phyloP scores from a whole-genome alignment of 2,797 vertebrate genomes.

The Loris lydekkerianus region DNA sequence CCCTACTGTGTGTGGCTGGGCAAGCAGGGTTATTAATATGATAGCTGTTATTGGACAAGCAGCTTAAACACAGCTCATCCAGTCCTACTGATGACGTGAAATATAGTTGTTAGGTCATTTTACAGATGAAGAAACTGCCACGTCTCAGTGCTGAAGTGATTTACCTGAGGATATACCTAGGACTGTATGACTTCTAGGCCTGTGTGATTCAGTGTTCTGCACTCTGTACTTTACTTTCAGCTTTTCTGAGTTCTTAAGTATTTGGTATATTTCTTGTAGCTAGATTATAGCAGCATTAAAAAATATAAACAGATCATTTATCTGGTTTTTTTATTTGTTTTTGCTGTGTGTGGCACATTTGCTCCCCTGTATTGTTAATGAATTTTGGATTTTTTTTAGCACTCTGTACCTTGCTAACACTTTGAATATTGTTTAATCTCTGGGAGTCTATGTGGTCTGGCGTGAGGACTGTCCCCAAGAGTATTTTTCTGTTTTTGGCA shows the following conservation, averaged over 20 bases:
- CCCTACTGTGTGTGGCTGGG: background rate
- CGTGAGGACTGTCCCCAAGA: background rate
- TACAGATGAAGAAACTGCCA: background rate
- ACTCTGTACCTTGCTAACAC: too few species aligned
- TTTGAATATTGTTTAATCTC: slow-evolving; percentile 13
- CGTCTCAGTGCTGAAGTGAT: background rate
- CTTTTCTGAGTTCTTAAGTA: slow-evolving; percentile 17
- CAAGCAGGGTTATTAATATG: background rate
- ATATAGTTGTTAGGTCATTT: background rate
- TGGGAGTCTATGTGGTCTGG: background rate
- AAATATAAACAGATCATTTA: background rate
- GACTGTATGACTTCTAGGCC: background rate
- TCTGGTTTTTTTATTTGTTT: slow-evolving; percentile 28
- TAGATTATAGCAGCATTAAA: background rate
- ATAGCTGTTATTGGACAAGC: background rate
- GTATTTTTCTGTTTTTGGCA: background rate
- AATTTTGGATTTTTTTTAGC: background rate
- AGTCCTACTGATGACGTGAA: background rate
- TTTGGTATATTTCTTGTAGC: background rate
- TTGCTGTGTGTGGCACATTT: background rate
- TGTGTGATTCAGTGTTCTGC: background rate
- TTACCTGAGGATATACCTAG: background rate
- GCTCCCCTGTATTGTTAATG: background rate
- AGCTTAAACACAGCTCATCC: background rate
- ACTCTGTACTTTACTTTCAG: background rate